Evolutionary conservation across 1,140 invertebrate species (phyloP).

Genomic region (Geopemphigus sp.): DNA sequence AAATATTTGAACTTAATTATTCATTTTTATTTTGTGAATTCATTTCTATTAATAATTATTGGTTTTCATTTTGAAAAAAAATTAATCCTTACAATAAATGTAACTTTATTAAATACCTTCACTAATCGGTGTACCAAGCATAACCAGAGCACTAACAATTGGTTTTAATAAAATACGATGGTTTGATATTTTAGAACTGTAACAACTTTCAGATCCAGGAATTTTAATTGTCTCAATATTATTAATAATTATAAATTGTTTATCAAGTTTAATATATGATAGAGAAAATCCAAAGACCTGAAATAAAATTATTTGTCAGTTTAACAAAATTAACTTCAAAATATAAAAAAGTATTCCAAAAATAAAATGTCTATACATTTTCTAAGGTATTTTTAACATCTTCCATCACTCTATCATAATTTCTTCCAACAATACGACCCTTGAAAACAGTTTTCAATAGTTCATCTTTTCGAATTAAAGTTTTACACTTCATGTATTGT

Average conservation of each 20-base stretch:
- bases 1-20: background rate
- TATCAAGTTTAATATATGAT: background rate
- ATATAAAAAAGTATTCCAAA: background rate
- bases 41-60: background rate
- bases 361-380: constrained; percentile 22
- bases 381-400: background rate
- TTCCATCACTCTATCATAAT: constrained; percentile 22
- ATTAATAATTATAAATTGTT: constrained; percentile 33
- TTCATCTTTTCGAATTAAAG: constrained; percentile 16
- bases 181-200: background rate
- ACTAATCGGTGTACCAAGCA: constrained; percentile 25
- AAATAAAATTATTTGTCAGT: background rate
- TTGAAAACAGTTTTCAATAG: constrained; percentile 22
- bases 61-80: background rate
- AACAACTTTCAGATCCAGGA: background rate
- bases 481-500: background rate
- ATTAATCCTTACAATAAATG: background rate
- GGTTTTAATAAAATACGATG: constrained; percentile 34
- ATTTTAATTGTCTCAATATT: background rate
- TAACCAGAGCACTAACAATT: constrained; percentile 18
- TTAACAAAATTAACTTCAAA: background rate
- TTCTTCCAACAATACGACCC: background rate
- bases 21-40: background rate
- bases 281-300: constrained; percentile 38
- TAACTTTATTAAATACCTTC: constrained; percentile 26